Base-by-base conservation (phyloP, 1,140 invertebrate species). In the Lordiphosa mommai region DNA sequence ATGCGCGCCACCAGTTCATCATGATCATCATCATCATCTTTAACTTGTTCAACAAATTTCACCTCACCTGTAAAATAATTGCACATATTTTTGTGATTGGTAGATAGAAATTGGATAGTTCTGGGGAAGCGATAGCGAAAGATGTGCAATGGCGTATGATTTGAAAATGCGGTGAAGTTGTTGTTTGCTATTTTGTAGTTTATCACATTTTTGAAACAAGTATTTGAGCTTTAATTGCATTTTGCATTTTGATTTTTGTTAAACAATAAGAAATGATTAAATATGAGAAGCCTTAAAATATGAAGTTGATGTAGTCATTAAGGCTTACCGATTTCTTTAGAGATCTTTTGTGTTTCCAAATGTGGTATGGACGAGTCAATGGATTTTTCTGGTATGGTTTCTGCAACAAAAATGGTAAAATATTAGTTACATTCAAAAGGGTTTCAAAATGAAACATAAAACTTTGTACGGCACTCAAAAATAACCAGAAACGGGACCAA, bases 51-150 rank as follows among this genome's bases (percentile, higher is more conserved):
- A 43, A 43, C 74, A 82, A 84, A 67, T 63, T 77, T 72, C 56
- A 72, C 72, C 72, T 77, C 72, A 84, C 72, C 77, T 84, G 77
- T 71, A 84, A 84, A 59, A 84, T 43, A 82, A 84, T 84, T 72
- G 72, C 79, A 84, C 79, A 77, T 55, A 46, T 80, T 64, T 23
- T 23, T 4, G 20, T 23, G 53, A 74, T 67, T 76, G 74, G 56
- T 71, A 71, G 71, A 57, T 71, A 68, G 77, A 76, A 67, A 76
- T 56, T 64, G 72, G 50, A 76, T 58, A 70, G 66, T 68, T 63
- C 50, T 17, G 34, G 69, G 69, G 17, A 71, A 60, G 76, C 74
- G 56, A 47, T 16, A 63, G 47, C 17, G 29, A 34, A 41, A 44
- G 29, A 57, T 53, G 64, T 68, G 70, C 40, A 33, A 48, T 47